Evolutionary conservation across 2,113 vertebrate genomes (phyloP), one percentile per base, ranked within the genome.

Genomic region (Hirundichthys speculiger): DNA sequence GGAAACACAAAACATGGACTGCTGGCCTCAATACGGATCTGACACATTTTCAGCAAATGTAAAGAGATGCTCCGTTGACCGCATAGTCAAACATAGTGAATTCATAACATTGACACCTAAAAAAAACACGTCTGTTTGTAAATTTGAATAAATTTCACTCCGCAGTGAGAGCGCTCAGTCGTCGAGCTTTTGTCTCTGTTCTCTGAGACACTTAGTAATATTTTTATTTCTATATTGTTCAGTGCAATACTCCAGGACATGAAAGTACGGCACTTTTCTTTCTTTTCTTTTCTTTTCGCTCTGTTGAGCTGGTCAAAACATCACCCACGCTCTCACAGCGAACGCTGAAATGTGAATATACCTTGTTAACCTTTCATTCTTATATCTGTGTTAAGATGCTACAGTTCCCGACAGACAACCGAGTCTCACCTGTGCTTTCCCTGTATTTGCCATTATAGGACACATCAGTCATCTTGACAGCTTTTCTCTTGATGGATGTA

Each of bases 401-500:
- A 24, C 10, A 30, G 22, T 48, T 20, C 49, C 39, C 51, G 4
- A 21, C 16, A 43, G 53, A 25, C 51, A 18, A 30, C 46, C 18
- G 41, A 10, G 34, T 55, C 41, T 49, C 54, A 64, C 60, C 39
- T 64, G 45, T 48, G 15, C 52, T 50, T 46, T 54, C 8, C 0
- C 45, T 77, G 49, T 46, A 47, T 50, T 65, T 50, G 12, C 2
- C 42, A 7, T 34, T 30, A 2, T 34, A 24, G n/a, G 18, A 30
- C 24, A 15, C 53, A 27, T 30, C 6, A 34, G 57, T 64, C 45
- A 43, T 60, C 18, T 15, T 21, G 15, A 53, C 60, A 64, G 64
- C 56, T 66, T 75, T 50, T 27, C 13, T 57, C 25, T 15, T 56
- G 19, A 57, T 41, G 41, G 43, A 62, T 61, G 42, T 19, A 39